These are phyloP conservation scores for Tragelaphus buxtoni DNA, from an alignment of 2,113 vertebrate species.

Conservation along the genomic window DNA sequence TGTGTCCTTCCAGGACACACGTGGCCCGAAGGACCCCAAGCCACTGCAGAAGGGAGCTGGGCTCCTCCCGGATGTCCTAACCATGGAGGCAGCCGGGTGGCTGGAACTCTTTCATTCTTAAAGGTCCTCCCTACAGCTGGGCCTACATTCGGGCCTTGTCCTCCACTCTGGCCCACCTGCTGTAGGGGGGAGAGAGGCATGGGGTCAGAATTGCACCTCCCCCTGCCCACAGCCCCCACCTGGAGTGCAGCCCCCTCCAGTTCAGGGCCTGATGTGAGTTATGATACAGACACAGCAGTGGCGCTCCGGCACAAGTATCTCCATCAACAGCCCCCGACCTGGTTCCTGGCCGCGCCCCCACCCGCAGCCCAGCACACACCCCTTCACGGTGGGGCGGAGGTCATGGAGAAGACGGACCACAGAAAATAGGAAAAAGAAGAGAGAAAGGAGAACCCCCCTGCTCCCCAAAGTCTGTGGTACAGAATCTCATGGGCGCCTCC, in stretches of 20 bases:
- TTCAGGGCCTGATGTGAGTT: background rate
- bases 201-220: background rate
- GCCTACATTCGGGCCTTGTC: background rate
- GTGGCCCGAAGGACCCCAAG: rapidly evolving
- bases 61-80: background rate
- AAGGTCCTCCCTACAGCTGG: background rate
- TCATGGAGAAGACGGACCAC: background rate
- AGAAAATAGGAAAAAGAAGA: background rate
- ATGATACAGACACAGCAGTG: rapidly evolving
- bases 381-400: rapidly evolving
- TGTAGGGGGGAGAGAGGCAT: rapidly evolving
- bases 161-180: background rate
- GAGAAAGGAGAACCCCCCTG: background rate
- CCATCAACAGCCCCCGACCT: no score
- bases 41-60: background rate
- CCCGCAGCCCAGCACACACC: background rate
- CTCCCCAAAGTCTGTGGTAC: background rate
- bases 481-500: background rate
- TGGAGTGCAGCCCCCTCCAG: rapidly evolving
- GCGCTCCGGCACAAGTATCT: background rate
- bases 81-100: background rate
- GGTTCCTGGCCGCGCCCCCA: background rate
- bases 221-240: background rate
- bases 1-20: background rate
- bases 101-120: background rate